phyloP scores from a whole-genome alignment of 2,797 vertebrate species.

The Gallirallus australis region DNA sequence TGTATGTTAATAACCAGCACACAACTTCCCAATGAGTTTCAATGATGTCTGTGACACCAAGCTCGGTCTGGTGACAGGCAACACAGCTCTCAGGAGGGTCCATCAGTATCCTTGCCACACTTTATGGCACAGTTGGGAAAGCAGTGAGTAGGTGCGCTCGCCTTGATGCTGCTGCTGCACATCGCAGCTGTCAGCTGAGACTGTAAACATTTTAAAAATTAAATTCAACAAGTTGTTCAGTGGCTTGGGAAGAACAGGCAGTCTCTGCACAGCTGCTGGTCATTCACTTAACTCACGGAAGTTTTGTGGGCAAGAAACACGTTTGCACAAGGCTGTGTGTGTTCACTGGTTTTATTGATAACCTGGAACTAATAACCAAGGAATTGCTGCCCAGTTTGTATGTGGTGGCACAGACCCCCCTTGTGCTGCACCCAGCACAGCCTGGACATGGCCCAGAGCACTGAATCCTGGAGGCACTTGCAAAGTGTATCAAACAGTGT shows the following conservation, averaged over 20 bases:
- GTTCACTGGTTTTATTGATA: not conserved
- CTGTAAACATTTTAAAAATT: slow-evolving; percentile 35
- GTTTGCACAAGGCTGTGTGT: not conserved
- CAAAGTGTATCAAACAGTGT: fast-evolving
- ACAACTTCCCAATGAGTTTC: not conserved
- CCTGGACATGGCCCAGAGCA: not conserved
- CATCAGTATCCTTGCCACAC: not conserved
- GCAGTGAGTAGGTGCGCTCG: not conserved
- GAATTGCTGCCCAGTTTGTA: not conserved
- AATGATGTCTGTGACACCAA: not conserved
- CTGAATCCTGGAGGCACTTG: not conserved
- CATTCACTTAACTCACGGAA: not conserved
- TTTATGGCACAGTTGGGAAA: not conserved
- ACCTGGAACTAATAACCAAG: not conserved
- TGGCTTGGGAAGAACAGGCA: not conserved
- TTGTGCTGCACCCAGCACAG: not conserved
- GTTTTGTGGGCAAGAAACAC: not conserved
- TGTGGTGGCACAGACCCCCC: not conserved
- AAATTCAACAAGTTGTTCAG: slow-evolving; percentile 1
- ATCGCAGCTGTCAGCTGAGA: slow-evolving; percentile 8
- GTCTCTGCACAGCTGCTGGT: not conserved
- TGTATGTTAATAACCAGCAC: slow-evolving; percentile 9
- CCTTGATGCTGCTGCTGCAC: not conserved
- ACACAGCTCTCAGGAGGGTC: not conserved
- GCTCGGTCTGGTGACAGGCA: not conserved